phyloP scores from a whole-genome alignment of 2,797 vertebrate genomes.

The Notamacropus eugenii region DNA sequence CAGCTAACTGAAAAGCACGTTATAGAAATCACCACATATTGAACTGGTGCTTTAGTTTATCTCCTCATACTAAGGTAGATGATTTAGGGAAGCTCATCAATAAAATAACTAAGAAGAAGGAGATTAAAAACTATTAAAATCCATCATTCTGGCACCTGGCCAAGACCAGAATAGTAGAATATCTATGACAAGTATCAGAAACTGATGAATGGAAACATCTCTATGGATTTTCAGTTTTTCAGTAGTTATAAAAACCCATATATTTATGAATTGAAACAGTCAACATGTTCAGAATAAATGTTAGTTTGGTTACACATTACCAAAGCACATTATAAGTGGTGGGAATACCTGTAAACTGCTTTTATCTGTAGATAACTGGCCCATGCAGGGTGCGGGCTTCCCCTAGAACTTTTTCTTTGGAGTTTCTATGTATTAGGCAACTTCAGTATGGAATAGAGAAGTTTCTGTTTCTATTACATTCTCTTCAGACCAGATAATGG shows the following conservation, averaged over 20 bases:
- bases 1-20: neutral
- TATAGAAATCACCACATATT: neutral
- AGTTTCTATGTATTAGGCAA: neutral
- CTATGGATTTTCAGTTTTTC: neutral
- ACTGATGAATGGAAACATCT: neutral
- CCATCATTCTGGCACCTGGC: neutral
- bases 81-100: neutral
- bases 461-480: neutral
- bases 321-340: neutral
- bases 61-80: neutral
- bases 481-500: neutral
- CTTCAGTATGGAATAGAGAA: neutral
- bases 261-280: neutral
- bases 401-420: neutral
- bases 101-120: neutral
- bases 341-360: neutral
- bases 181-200: neutral
- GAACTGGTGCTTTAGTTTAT: neutral
- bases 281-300: neutral
- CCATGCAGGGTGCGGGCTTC: neutral
- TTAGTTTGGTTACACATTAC: neutral
- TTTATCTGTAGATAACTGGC: neutral
- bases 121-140: neutral
- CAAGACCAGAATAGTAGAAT: neutral
- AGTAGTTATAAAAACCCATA: neutral